Evolutionary conservation across 2,113 vertebrate genomes (phyloP), one percentile per base, ranked within the genome.

Genomic region (Sarotherodon lohbergeri): DNA sequence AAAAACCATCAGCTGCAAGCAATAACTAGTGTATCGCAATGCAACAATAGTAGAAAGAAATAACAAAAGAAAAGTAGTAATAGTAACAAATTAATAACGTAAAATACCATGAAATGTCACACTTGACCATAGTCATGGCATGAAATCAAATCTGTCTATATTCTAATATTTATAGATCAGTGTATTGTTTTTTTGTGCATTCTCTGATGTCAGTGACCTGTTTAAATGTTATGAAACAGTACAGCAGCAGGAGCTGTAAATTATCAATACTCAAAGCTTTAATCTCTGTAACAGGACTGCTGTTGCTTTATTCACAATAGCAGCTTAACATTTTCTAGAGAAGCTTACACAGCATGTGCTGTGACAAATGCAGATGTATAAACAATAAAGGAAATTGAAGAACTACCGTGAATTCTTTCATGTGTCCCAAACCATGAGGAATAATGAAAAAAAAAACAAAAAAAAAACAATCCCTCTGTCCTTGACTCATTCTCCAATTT

Each of bases 401-500:
- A 10, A 79, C 24, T 81, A 19, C 68, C 3, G 12, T 73, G 2
- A 43, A 57, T 17, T 80, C 24, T 85, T 82, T 86, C 29, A 71
- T 87, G 32, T 88, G 54, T 9, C 43, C 41, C 4, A 73, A 89
- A 90, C 90, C 61, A 83, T 19, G 4, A 87, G 9, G 19, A 82
- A 87, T 22, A 84, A 41, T 24, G 71, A 43, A 3, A 61, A 73
- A 86, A 61, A 27, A 22, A 11, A 1, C 22, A 22, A 4, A 3
- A 13, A 24, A 1, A 63, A n/a, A 3, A 0, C 17, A 54, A 48
- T 63, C 41, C 43, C 46, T 71, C 56, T 43, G 2, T 6, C 41
- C 14, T 84, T 81, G 50, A 92, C 50, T 93, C 88, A 89, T 93
- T 80, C 48, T 88, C 63, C 87, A 82, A 78, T 91, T 88, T 88